Percentiles rank a stretch among this genome's conserved stretches.
These are phyloP conservation scores for Tipula confusa DNA, from an alignment of 2,888 invertebrate species.

Conservation along the genomic window DNA sequence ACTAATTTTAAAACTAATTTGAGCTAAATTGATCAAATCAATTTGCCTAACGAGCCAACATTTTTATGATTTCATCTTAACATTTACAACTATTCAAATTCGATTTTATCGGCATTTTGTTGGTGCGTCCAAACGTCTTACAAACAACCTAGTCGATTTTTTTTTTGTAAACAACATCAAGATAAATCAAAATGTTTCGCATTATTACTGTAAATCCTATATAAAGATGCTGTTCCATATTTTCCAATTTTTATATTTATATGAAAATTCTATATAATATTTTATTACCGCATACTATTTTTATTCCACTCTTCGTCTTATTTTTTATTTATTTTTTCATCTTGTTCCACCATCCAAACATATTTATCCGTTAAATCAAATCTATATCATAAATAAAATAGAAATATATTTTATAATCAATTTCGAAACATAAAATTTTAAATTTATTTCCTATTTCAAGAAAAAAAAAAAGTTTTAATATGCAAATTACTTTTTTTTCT, in stretches of 20 bases:
- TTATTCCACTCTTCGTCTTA: neutral
- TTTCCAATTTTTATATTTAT: neutral
- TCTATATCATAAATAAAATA: constrained; percentile 21
- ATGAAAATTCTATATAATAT: neutral
- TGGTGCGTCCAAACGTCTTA: too few relatives aligned
- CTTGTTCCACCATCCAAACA: neutral
- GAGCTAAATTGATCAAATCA: too few relatives aligned
- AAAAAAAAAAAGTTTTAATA: neutral
- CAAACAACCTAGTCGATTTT: neutral
- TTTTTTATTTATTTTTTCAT: neutral
- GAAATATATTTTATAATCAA: constrained; percentile 20
- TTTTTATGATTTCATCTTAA: too few relatives aligned
- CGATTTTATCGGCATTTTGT: too few relatives aligned
- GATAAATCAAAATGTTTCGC: neutral
- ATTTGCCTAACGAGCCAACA: too few relatives aligned
- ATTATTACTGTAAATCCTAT: neutral
- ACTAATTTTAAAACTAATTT: too few relatives aligned
- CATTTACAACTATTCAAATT: too few relatives aligned
- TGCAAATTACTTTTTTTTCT: neutral
- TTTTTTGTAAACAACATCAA: neutral
- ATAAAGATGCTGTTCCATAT: neutral
- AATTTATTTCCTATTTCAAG: constrained; percentile 3
- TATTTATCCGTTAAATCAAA: constrained; percentile 25
- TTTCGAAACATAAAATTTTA: constrained; percentile 20
- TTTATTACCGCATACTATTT: constrained; percentile 5